Percentiles rank a stretch among this genome's conserved stretches.
Evolutionary conservation across 2,113 vertebrate species (phyloP).

Genomic region (Climacteris rufus): DNA sequence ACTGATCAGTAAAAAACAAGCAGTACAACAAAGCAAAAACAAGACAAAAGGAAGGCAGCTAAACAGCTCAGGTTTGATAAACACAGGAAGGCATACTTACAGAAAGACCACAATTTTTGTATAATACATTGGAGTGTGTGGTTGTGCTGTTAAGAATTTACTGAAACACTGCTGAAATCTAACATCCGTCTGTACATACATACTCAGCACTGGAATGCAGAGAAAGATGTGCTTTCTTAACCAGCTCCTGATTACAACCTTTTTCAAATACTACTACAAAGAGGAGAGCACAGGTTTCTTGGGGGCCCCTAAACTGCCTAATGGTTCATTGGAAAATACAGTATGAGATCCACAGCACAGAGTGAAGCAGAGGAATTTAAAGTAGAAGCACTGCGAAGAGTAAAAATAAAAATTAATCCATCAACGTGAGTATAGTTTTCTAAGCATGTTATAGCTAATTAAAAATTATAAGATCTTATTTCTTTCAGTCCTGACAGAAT

Average conservation of each 20-base stretch:
- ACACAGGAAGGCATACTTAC: not conserved
- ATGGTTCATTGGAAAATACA: not conserved
- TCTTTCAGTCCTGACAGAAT: not conserved
- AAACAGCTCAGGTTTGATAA: not conserved
- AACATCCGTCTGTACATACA: rapidly evolving
- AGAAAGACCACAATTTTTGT: not conserved
- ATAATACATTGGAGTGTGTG: rapidly evolving
- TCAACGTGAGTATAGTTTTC: not conserved
- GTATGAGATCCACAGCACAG: not conserved
- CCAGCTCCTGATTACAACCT: not conserved
- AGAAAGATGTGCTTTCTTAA: not conserved
- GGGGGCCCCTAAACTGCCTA: not conserved
- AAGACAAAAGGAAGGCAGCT: not conserved
- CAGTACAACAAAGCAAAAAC: not conserved
- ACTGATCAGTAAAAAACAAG: not conserved
- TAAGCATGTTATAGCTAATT: not conserved
- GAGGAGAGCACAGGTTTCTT: not conserved
- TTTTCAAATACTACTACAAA: not conserved
- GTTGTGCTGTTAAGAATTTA: not conserved
- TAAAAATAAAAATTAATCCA: not conserved
- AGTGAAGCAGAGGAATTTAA: not conserved
- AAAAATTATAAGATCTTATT: not conserved
- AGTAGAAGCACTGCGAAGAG: not conserved
- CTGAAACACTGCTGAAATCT: not conserved
- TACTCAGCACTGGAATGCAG: not conserved